These are phyloP conservation scores for Tachina grossa DNA, from an alignment of 2,888 invertebrate genomes.

Conservation along the genomic window DNA sequence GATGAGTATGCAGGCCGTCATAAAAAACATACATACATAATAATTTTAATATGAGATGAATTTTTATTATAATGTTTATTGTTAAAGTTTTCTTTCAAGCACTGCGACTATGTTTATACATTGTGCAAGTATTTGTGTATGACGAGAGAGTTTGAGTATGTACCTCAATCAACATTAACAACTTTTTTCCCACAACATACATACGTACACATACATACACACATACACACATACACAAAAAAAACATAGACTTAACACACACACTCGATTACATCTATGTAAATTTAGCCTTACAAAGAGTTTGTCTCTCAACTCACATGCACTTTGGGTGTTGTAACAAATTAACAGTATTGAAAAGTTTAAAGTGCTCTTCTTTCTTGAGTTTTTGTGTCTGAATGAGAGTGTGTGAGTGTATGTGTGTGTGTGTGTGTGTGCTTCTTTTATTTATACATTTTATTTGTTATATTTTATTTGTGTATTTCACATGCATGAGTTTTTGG, in stretches of 20 bases:
- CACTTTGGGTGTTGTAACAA: conserved; percentile 61
- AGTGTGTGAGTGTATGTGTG: too few species aligned
- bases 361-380: conserved; percentile 64
- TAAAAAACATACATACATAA: conserved; percentile 52
- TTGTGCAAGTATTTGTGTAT: conserved; percentile 11
- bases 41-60: conserved; percentile 72
- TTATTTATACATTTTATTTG: conserved; percentile 29
- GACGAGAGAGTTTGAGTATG: conserved; percentile 13
- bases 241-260: background rate
- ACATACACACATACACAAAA: background rate
- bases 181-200: conserved; percentile 29
- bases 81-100: conserved; percentile 70
- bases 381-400: background rate
- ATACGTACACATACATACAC: conserved; percentile 12
- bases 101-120: conserved; percentile 22
- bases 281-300: background rate
- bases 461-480: conserved; percentile 47
- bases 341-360: conserved; percentile 68
- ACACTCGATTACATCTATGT: conserved; percentile 20
- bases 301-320: conserved; percentile 38
- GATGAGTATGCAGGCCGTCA: conserved; percentile 6
- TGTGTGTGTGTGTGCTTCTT: background rate
- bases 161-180: conserved; percentile 59
- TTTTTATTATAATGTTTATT: conserved; percentile 74
- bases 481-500: conserved; percentile 54